A percentile compares a stretch with the other conserved stretches of the same genome.
Conservation (phyloP, 2,888 invertebrate species). For the Aproaerema taeniolella region DNA sequence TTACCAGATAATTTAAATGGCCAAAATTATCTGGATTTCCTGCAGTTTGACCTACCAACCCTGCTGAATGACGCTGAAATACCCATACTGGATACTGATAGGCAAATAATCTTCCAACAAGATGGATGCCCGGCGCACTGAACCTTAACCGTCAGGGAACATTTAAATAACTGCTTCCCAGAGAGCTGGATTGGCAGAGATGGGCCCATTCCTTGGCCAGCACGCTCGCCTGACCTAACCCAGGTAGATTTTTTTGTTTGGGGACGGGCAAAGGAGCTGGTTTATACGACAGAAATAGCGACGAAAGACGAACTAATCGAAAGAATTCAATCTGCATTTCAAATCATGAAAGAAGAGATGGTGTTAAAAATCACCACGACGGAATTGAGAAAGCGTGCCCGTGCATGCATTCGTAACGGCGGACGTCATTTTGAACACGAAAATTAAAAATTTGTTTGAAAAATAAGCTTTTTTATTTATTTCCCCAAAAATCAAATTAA, state of each 20-base stretch:
- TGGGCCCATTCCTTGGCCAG: slow-evolving; percentile 4
- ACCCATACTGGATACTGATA: background rate
- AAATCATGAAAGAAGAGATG: slow-evolving; percentile 5
- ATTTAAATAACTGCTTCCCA: slow-evolving; percentile 12
- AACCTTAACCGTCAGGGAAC: slow-evolving; percentile 12
- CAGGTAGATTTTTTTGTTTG: no score
- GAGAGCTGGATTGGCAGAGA: slow-evolving; percentile 12
- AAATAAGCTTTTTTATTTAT: background rate
- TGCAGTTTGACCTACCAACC: background rate
- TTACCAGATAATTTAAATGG: slow-evolving; percentile 3
- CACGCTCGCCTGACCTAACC: no score
- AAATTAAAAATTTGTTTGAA: no score
- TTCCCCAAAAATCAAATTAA: no score
- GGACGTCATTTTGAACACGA: background rate
- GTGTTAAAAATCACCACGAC: background rate
- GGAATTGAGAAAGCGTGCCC: no score
- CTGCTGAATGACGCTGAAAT: background rate
- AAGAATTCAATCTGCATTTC: slow-evolving; percentile 5
- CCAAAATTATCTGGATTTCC: slow-evolving; percentile 8
- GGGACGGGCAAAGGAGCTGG: no score
- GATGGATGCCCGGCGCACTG: no score
- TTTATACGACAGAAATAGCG: background rate
- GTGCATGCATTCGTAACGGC: background rate
- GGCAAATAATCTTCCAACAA: background rate
- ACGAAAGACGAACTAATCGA: no score